These are phyloP conservation scores for Clusia tigrina DNA, from an alignment of 2,888 invertebrate species.

Conservation along the genomic window DNA sequence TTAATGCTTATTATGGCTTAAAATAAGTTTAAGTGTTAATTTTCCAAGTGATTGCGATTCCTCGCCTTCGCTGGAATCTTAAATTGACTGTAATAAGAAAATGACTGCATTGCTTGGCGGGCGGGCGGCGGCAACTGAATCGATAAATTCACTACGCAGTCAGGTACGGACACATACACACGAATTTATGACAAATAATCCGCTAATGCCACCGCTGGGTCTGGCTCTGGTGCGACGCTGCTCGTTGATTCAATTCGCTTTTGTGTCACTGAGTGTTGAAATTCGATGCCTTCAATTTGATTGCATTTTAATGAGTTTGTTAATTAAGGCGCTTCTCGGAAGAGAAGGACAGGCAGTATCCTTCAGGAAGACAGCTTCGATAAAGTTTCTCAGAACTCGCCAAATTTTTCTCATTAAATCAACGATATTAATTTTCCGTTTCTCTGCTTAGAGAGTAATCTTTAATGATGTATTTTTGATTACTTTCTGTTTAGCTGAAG, in stretches of 20 bases:
- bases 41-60: neutral
- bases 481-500: too few relatives aligned
- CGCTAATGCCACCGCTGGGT: neutral
- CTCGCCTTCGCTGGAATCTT: neutral
- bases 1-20: constrained; percentile 1
- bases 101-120: too few relatives aligned
- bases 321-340: neutral
- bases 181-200: neutral
- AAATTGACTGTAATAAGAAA: neutral
- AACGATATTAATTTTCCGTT: too few relatives aligned
- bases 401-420: too few relatives aligned
- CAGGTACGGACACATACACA: too few relatives aligned
- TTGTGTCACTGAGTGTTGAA: neutral
- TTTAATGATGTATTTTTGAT: too few relatives aligned
- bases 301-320: constrained; percentile 12
- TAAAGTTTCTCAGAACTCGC: too few relatives aligned
- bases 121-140: neutral
- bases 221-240: neutral
- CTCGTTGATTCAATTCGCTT: neutral
- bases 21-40: constrained; percentile 7
- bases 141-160: neutral
- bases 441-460: too few relatives aligned
- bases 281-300: neutral
- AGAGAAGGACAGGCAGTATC: neutral
- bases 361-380: constrained; percentile 14